Conservation (phyloP, 1,140 invertebrate species). For the Elymnias hypermnestra region DNA sequence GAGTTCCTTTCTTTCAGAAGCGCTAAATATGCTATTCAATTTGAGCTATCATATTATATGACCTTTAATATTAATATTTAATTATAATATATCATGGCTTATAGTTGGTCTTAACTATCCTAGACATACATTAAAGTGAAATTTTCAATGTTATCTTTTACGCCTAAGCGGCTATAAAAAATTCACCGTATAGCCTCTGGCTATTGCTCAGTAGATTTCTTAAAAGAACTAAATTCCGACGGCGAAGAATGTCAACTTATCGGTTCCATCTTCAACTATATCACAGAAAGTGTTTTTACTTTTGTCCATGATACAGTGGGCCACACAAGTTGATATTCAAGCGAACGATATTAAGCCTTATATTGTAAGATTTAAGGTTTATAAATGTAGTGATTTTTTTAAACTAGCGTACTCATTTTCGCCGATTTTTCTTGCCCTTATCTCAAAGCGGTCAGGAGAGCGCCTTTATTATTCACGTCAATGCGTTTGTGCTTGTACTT, state of each 20-base stretch:
- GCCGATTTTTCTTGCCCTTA: slow-evolving; percentile 41
- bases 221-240: slow-evolving; percentile 19
- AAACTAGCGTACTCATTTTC: slow-evolving; percentile 33
- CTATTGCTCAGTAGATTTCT: slow-evolving; percentile 19
- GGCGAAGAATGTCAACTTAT: slow-evolving; percentile 22
- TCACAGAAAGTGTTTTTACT: slow-evolving; percentile 58
- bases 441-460: slow-evolving; percentile 49
- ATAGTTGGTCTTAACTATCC: no score
- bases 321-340: slow-evolving; percentile 3
- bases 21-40: no score
- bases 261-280: slow-evolving; percentile 24
- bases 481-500: slow-evolving; percentile 27
- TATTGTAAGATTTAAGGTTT: neutral
- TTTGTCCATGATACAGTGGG: slow-evolving; percentile 29
- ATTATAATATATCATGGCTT: no score
- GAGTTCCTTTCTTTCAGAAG: no score
- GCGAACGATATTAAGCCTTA: slow-evolving; percentile 3
- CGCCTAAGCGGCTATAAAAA: slow-evolving; percentile 10
- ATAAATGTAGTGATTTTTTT: neutral
- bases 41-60: no score
- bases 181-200: neutral
- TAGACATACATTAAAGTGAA: neutral
- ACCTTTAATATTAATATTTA: no score
- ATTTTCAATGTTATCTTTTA: slow-evolving; percentile 3
- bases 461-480: slow-evolving; percentile 49